Evolutionary conservation across 1,140 invertebrate genomes (phyloP).

Genomic region (Diorhabda carinulata): DNA sequence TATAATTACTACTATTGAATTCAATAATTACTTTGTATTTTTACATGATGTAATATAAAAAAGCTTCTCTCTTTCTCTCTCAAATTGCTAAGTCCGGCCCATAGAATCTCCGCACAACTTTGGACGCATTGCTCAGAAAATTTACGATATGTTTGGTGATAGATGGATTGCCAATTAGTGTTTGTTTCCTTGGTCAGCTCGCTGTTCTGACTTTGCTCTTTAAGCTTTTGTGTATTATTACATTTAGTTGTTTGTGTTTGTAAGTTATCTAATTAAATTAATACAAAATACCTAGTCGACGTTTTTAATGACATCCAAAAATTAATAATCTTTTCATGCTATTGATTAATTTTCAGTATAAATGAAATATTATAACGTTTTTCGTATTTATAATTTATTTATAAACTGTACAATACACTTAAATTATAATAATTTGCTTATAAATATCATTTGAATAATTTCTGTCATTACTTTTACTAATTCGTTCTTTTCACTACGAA

Average conservation of each 20-base stretch:
- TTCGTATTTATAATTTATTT: too few relatives aligned
- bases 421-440: too few relatives aligned
- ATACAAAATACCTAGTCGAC: background rate
- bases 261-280: conserved; percentile 1
- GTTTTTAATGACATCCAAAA: background rate
- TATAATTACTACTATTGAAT: too few relatives aligned
- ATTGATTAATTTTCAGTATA: background rate
- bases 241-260: background rate
- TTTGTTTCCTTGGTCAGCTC: background rate
- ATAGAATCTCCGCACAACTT: background rate
- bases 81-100: too few relatives aligned
- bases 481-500: too few relatives aligned
- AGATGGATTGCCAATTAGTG: background rate
- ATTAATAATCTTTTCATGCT: background rate
- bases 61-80: too few relatives aligned
- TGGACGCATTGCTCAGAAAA: background rate
- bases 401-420: too few relatives aligned
- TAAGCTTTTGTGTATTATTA: background rate
- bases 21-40: too few relatives aligned
- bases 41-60: too few relatives aligned
- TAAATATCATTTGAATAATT: too few relatives aligned
- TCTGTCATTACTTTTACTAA: too few relatives aligned
- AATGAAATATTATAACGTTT: background rate
- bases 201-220: background rate
- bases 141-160: background rate